These are phyloP conservation scores for Toxotes jaculatrix DNA, from an alignment of 2,113 vertebrate species.

Conservation along the genomic window DNA sequence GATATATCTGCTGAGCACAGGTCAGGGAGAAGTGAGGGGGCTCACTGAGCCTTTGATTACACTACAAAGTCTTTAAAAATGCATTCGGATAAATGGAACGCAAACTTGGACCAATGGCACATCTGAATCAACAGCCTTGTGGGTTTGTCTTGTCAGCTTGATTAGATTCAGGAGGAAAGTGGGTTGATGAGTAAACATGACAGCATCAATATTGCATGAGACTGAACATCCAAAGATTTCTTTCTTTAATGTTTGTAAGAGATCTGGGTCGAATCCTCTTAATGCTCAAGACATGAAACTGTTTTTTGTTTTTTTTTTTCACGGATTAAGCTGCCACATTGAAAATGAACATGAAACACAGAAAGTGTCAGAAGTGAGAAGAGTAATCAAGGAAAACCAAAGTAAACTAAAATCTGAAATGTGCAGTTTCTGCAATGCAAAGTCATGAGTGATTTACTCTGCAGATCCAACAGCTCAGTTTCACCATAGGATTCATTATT, in stretches of 20 bases:
- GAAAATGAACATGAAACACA: conserved; percentile 25
- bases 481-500: neutral
- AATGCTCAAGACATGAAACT: conserved; percentile 42
- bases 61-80: conserved; percentile 63
- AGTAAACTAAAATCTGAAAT: neutral
- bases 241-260: conserved; percentile 73
- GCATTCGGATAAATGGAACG: conserved; percentile 58
- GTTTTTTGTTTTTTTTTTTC: neutral
- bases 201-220: conserved; percentile 80
- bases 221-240: conserved; percentile 59
- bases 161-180: conserved; percentile 74
- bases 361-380: conserved; percentile 24
- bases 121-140: conserved; percentile 58
- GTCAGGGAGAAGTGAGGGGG: conserved; percentile 40
- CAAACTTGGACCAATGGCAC: conserved; percentile 64
- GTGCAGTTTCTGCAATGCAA: neutral
- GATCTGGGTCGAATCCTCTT: conserved; percentile 75
- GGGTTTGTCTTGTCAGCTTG: conserved; percentile 63
- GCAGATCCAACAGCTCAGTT: neutral
- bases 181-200: conserved; percentile 78
- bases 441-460: neutral
- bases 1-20: conserved; percentile 59
- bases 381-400: neutral
- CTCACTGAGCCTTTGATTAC: conserved; percentile 53
- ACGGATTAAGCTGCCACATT: conserved; percentile 27